Evolutionary conservation across 1,140 invertebrate species (phyloP).

Genomic region (Araneus ventricosus): DNA sequence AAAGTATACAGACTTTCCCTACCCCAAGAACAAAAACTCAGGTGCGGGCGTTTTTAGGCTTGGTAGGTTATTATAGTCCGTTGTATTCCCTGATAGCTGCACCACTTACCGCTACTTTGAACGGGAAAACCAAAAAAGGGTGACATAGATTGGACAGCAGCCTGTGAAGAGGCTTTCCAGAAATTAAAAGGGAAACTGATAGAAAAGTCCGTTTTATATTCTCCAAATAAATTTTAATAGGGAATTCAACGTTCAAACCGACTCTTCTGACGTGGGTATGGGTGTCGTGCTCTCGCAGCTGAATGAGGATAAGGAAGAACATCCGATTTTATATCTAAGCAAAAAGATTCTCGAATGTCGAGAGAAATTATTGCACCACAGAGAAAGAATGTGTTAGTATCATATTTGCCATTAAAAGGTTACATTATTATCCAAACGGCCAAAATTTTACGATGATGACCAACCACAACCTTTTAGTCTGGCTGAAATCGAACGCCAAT

Average conservation of each 20-base stretch:
- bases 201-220: neutral
- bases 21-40: neutral
- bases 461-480: neutral
- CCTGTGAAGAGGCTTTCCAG: neutral
- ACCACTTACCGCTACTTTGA: no score
- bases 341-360: neutral
- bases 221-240: neutral
- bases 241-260: neutral
- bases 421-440: neutral
- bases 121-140: neutral
- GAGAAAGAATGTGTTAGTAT: neutral
- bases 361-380: neutral
- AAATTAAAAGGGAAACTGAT: neutral
- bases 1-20: neutral
- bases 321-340: neutral
- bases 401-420: neutral
- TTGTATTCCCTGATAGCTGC: no score
- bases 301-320: no score
- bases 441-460: neutral
- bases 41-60: neutral
- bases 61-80: neutral
- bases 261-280: neutral
- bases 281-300: neutral
- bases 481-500: no score
- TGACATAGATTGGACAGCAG: neutral